These are phyloP conservation scores for Eupithecia dodoneata DNA, from an alignment of 2,888 invertebrate genomes.

Conservation along the genomic window DNA sequence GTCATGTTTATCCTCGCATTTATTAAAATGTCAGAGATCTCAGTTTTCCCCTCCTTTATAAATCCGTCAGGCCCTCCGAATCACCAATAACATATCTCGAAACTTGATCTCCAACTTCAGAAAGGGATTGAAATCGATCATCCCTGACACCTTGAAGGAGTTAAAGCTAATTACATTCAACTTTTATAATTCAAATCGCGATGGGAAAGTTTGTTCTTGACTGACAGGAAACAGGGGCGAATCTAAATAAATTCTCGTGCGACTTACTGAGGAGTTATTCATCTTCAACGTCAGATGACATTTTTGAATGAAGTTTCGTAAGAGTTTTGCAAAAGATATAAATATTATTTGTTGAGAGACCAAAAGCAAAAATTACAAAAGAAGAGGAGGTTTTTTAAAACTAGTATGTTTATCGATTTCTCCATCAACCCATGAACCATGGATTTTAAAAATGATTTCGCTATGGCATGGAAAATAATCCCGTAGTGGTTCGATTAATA, in stretches of 20 bases:
- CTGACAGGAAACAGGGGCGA: slow-evolving; percentile 36
- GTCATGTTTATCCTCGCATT: background rate
- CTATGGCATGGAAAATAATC: no score
- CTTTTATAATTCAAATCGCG: slow-evolving; percentile 57
- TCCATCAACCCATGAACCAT: no score
- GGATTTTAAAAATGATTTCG: no score
- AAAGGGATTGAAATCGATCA: slow-evolving; percentile 45
- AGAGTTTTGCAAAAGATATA: background rate
- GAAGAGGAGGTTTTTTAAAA: no score
- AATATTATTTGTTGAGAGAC: background rate
- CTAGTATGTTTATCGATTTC: no score
- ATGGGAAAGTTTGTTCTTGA: slow-evolving; percentile 38
- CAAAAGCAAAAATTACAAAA: background rate
- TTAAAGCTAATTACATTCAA: slow-evolving; percentile 52
- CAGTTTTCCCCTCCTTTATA: background rate
- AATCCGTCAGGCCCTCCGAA: background rate
- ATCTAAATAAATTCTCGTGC: slow-evolving; percentile 19
- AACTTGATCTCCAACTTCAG: slow-evolving; percentile 30
- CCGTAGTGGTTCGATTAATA: no score
- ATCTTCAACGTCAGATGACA: slow-evolving; percentile 4
- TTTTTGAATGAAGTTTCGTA: background rate
- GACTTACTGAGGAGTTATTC: background rate
- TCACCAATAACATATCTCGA: slow-evolving; percentile 9
- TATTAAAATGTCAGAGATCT: background rate
- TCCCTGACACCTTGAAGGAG: slow-evolving; percentile 46